A percentile compares a stretch with the other conserved stretches of the same genome.
These are phyloP conservation scores for Orbicella faveolata DNA, from an alignment of 64 coral and sea anemone species.

Conservation along the genomic window DNA sequence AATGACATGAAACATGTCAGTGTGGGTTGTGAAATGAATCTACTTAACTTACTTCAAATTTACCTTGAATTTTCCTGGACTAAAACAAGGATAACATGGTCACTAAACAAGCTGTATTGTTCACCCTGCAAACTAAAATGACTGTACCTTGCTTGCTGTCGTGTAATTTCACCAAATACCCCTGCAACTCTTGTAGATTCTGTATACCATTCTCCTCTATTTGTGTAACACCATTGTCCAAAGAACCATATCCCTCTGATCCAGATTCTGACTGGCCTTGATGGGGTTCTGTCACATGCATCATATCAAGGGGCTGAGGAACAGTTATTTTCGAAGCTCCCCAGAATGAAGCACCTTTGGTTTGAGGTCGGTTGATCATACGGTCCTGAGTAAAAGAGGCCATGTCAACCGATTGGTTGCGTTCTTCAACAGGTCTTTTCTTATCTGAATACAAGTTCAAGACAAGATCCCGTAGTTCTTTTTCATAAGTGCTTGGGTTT, in stretches of 20 bases:
- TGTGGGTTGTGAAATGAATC: too few relatives aligned
- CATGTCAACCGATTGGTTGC: neutral
- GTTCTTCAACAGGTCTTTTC: neutral
- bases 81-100: too few relatives aligned
- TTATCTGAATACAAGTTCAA: slow-evolving; percentile 59
- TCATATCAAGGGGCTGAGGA: slow-evolving; percentile 42
- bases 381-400: neutral
- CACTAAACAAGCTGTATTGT: too few relatives aligned
- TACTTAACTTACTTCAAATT: too few relatives aligned
- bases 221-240: neutral
- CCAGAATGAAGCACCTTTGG: neutral
- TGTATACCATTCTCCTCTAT: neutral
- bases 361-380: neutral
- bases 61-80: too few relatives aligned
- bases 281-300: neutral
- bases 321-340: neutral
- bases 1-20: too few relatives aligned
- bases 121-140: neutral
- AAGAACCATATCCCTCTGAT: slow-evolving; percentile 19
- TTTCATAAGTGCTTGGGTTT: slow-evolving; percentile 56
- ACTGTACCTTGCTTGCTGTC: slow-evolving; percentile 26
- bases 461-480: slow-evolving; percentile 27
- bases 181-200: slow-evolving; percentile 16
- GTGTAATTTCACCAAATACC: slow-evolving; percentile 24
- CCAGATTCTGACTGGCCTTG: neutral